Evolutionary conservation across 2,888 invertebrate genomes (phyloP).

Genomic region (Tolmerus cingulatus): DNA sequence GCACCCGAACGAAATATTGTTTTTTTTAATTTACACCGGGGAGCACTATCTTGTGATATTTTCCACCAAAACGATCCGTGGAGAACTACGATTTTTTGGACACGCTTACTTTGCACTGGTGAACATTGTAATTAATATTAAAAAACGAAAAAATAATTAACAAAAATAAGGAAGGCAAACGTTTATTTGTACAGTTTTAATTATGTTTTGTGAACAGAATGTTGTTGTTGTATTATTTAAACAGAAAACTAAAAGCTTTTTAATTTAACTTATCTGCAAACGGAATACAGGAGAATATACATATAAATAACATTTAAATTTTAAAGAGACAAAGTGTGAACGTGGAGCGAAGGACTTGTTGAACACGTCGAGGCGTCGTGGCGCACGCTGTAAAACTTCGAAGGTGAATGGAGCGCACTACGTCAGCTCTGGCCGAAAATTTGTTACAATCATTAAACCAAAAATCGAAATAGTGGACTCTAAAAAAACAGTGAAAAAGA

Average conservation of each 20-base stretch:
- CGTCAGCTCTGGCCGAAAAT: background rate
- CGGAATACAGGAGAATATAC: constrained; percentile 40
- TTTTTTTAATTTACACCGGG: background rate
- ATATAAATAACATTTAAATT: constrained; percentile 27
- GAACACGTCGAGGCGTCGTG: constrained; percentile 13
- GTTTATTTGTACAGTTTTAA: constrained; percentile 18
- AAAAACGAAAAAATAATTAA: no score
- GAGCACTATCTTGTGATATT: constrained; percentile 32
- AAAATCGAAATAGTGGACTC: background rate
- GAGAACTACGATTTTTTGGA: background rate
- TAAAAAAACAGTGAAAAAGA: background rate
- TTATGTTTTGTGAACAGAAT: constrained; percentile 21
- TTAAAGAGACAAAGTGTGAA: constrained; percentile 14
- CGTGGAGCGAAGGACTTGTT: constrained; percentile 4
- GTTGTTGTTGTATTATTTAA: constrained; percentile 38
- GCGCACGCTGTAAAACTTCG: constrained; percentile 5
- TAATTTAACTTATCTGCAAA: constrained; percentile 37
- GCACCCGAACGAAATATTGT: background rate
- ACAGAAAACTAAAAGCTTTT: constrained; percentile 21
- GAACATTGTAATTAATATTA: background rate
- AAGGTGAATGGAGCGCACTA: constrained; percentile 21
- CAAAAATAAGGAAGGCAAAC: background rate
- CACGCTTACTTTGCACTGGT: constrained; percentile 34
- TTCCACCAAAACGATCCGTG: constrained; percentile 24
- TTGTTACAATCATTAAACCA: constrained; percentile 12